Evolutionary conservation across 1,140 invertebrate genomes (phyloP), one percentile per base, ranked within the genome.

Genomic region (Lepidurus packardi): DNA sequence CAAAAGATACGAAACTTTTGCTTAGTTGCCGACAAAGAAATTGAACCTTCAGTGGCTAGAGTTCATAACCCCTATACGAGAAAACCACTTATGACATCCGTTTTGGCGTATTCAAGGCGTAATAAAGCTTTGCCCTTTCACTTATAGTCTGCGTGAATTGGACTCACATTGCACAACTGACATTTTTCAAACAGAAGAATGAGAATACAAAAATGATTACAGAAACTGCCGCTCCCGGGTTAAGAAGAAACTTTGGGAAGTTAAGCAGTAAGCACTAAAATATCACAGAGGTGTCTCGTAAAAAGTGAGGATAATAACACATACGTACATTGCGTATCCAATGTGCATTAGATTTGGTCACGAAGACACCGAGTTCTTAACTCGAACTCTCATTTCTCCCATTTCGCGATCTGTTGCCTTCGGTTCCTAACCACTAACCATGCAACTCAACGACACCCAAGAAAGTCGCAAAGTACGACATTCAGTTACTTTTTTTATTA

Each of bases 321-420:
- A 21, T 21, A 65, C 53, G 1, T n/a, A 65, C 53, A 9, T 65
- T 65, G 53, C 53, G 53, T 65, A 65, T 9, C 53, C 53, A 16
- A 65, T 65, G 53, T 7, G 53, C 53, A 65, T 65, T 65, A 65
- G 53, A 65, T 65, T 65, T 21, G 53, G 53, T 65, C 53, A 65
- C 53, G 53, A 65, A 16, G 13, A 65, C 16, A 65, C 16, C 21
- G 16, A 65, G 34, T 34, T 4, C 34, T 34, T 34, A 34, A 34
- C 1, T 4, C 34, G 34, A 34, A 34, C 34, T 4, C 34, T 34
- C 34, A 4, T 34, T 34, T 34, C 34, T 34, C 34, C 34, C 34
- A 34, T 65, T 65, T 65, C 13, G 53, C 53, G 53, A 65, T n/a
- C 53, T 65, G 53, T 65, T n/a, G 21, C 53, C 16, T 65, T 21